Conservation (phyloP, 2,113 vertebrate genomes). For the Struthio camelus region DNA sequence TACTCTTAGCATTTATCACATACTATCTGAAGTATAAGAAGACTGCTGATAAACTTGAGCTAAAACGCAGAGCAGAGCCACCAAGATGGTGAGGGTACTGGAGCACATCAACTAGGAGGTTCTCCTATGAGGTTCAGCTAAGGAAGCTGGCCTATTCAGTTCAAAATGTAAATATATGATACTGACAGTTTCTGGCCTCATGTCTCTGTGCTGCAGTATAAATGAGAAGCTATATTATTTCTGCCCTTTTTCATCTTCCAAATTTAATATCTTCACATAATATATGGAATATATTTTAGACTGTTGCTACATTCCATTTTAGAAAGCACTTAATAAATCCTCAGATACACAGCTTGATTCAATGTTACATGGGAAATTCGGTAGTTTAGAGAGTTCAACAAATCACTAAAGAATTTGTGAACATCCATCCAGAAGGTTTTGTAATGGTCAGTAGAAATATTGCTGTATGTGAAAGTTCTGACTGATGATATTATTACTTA, state of each 20-base stretch:
- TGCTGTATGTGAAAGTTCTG: neutral
- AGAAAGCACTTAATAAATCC: neutral
- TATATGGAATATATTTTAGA: neutral
- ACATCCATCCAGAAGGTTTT: neutral
- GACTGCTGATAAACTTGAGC: neutral
- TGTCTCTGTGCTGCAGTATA: neutral
- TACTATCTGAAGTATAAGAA: neutral
- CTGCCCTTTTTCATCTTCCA: neutral
- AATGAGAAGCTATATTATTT: neutral
- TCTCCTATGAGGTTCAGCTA: too few species aligned
- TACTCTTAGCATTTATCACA: neutral
- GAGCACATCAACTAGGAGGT: neutral
- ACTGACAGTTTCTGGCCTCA: neutral
- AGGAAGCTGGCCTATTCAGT: neutral
- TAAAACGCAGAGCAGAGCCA: neutral
- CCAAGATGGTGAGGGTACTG: neutral
- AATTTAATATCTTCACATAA: neutral
- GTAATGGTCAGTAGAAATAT: neutral
- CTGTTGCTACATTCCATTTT: neutral
- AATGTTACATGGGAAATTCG: neutral
- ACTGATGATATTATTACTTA: neutral
- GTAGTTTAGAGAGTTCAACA: neutral
- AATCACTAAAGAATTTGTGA: neutral
- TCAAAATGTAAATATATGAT: neutral
- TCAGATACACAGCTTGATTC: neutral